Conservation (phyloP, 1,140 invertebrate species). For the Nautilus pompilius region DNA sequence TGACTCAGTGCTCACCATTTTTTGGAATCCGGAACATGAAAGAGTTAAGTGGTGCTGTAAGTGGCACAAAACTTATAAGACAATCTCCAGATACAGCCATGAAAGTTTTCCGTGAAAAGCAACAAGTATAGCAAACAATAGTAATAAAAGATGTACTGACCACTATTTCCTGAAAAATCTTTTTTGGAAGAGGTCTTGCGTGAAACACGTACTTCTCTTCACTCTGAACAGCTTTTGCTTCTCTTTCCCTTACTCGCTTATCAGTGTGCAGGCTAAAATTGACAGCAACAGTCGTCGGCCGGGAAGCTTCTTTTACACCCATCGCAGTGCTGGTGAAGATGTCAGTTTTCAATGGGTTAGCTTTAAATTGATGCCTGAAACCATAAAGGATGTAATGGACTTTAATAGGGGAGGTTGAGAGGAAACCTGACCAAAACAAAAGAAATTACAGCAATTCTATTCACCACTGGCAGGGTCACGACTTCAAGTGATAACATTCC, state of each 20-base stretch:
- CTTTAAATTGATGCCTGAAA: conserved; percentile 48
- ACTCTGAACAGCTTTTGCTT: conserved; percentile 8
- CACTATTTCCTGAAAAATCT: conserved; percentile 45
- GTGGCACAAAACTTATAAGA: neutral
- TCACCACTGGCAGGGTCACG: neutral
- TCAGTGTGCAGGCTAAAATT: conserved; percentile 36
- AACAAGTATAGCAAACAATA: neutral
- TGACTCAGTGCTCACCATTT: neutral
- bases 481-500: neutral
- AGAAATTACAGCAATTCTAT: neutral
- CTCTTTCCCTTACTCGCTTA: conserved; percentile 9
- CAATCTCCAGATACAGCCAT: neutral
- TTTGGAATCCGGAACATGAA: neutral
- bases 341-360: conserved; percentile 42
- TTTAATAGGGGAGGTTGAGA: neutral
- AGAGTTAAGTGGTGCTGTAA: neutral
- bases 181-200: conserved; percentile 43
- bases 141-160: conserved; percentile 23
- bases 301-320: conserved; percentile 33
- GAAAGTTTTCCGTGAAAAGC: neutral
- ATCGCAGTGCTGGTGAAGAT: conserved; percentile 33
- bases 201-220: conserved; percentile 46
- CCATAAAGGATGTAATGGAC: conserved; percentile 4
- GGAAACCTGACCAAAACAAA: neutral
- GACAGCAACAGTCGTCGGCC: conserved; percentile 34